Evolutionary conservation across 2,888 invertebrate genomes (phyloP).

Genomic region (Stenurella melanura): DNA sequence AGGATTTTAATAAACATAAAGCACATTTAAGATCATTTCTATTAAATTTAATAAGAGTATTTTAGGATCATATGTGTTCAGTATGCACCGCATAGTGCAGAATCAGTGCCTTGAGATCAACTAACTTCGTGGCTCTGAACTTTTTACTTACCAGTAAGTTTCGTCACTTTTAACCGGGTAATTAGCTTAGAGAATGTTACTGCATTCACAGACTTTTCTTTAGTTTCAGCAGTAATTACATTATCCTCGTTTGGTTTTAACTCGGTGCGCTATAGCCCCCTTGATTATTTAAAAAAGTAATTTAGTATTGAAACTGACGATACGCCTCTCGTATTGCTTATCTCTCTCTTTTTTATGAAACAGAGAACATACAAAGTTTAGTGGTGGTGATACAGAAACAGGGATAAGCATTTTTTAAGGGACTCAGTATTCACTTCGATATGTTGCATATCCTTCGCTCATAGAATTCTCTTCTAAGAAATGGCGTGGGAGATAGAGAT

Average conservation of each 20-base stretch:
- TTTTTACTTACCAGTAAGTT: slow-evolving; percentile 55
- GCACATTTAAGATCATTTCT: slow-evolving; percentile 63
- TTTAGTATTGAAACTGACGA: background rate
- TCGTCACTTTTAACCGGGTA: slow-evolving; percentile 54
- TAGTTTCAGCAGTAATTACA: slow-evolving; percentile 28
- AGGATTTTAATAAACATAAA: slow-evolving; percentile 64
- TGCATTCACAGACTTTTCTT: slow-evolving; percentile 32
- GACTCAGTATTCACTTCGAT: too few relatives aligned
- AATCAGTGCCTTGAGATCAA: slow-evolving; percentile 51
- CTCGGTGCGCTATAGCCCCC: slow-evolving; percentile 11
- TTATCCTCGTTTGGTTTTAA: slow-evolving; percentile 21
- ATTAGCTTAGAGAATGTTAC: slow-evolving; percentile 48
- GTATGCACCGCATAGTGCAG: slow-evolving; percentile 47
- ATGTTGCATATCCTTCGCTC: too few relatives aligned
- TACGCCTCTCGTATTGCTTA: too few relatives aligned
- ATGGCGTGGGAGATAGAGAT: too few relatives aligned
- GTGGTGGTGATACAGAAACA: too few relatives aligned
- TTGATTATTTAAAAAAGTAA: background rate
- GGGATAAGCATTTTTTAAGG: too few relatives aligned
- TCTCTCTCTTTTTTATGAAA: too few relatives aligned
- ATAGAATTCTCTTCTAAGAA: too few relatives aligned
- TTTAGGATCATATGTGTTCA: slow-evolving; percentile 50
- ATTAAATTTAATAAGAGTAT: slow-evolving; percentile 65
- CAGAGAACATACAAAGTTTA: too few relatives aligned
- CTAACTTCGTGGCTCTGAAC: slow-evolving; percentile 44